Conservation (phyloP, 2,113 vertebrate species). For the Elephas maximus region DNA sequence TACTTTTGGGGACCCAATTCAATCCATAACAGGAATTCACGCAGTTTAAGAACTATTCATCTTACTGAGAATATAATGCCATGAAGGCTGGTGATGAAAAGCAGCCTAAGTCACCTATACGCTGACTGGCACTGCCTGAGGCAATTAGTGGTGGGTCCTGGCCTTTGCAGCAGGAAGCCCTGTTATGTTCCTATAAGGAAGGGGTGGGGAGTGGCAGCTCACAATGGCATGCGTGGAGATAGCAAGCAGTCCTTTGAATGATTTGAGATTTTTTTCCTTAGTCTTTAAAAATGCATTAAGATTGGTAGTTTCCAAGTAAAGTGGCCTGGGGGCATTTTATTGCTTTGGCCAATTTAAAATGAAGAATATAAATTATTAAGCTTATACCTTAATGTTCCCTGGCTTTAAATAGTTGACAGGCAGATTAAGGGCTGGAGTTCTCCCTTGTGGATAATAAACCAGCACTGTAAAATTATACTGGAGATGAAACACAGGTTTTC, state of each 20-base stretch:
- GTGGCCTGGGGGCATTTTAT: neutral
- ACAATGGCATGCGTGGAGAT: neutral
- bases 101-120: too few relatives aligned
- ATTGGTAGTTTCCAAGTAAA: conserved; percentile 41
- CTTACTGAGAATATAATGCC: neutral
- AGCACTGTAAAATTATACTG: conserved; percentile 41
- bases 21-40: neutral
- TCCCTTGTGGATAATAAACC: neutral
- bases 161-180: neutral
- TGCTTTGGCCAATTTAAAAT: conserved; percentile 53
- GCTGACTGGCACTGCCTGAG: neutral
- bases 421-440: neutral
- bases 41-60: conserved; percentile 44
- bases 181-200: neutral
- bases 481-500: neutral
- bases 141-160: neutral
- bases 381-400: neutral
- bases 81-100: neutral
- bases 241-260: neutral
- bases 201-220: neutral
- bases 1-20: too few relatives aligned
- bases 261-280: neutral
- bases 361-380: neutral
- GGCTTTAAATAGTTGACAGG: conserved; percentile 22
- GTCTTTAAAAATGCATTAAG: conserved; percentile 28